phyloP scores from a whole-genome alignment of 2,797 vertebrate species.

The Liparis tanakae region DNA sequence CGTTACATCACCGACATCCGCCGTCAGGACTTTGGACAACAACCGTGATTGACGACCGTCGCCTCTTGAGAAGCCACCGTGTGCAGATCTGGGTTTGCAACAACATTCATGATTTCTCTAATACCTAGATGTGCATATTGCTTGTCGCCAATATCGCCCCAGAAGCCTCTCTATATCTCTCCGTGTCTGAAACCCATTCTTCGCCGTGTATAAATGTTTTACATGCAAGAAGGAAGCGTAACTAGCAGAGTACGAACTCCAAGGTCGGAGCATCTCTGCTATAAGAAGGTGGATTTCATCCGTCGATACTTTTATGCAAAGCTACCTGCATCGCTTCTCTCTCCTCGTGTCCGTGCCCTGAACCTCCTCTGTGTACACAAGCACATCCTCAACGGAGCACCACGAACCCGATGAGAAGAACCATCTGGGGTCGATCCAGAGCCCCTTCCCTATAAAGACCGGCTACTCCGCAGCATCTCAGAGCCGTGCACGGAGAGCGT shows the following conservation, averaged over 20 bases:
- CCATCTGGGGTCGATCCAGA: conserved; percentile 47
- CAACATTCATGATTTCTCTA: neutral
- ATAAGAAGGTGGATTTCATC: conserved; percentile 23
- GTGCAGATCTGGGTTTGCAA: neutral
- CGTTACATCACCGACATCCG: too few species aligned
- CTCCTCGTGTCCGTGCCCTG: conserved; percentile 14
- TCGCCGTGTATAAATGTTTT: conserved; percentile 18
- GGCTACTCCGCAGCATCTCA: conserved; percentile 15
- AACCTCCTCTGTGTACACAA: conserved; percentile 24
- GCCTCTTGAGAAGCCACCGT: neutral
- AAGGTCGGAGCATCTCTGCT: conserved; percentile 33
- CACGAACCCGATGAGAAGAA: conserved; percentile 50
- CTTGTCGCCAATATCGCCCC: neutral
- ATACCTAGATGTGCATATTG: neutral
- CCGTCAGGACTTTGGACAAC: neutral
- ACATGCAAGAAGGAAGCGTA: conserved; percentile 15
- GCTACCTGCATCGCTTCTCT: conserved; percentile 17
- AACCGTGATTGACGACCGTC: neutral
- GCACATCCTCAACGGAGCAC: conserved; percentile 35
- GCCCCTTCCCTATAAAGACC: conserved; percentile 19
- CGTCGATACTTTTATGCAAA: conserved; percentile 41
- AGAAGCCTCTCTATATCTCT: neutral
- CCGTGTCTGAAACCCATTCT: conserved; percentile 29
- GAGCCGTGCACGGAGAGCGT: conserved; percentile 22
- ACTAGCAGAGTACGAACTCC: conserved; percentile 29